phyloP scores from a whole-genome alignment of 2,113 vertebrate species.

The Caracal caracal region DNA sequence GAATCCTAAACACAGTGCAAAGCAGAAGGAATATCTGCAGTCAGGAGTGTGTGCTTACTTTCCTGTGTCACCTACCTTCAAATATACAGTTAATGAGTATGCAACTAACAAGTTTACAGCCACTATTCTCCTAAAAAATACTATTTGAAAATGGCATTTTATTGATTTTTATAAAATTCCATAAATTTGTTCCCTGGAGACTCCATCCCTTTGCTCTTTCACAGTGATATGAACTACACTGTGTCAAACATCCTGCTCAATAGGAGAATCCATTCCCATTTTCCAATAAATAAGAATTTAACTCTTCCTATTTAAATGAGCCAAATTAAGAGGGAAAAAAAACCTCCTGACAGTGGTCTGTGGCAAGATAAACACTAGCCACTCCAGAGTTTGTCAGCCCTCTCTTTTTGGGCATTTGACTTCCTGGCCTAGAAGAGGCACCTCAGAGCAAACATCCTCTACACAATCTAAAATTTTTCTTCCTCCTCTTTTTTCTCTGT shows the following conservation, averaged over 20 bases:
- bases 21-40: neutral
- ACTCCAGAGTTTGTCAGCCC: neutral
- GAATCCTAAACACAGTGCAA: constrained; percentile 30
- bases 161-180: constrained; percentile 43
- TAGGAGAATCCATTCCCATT: neutral
- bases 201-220: neutral
- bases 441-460: neutral
- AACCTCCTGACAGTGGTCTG: neutral
- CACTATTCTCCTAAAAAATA: constrained; percentile 9
- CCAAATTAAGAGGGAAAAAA: constrained; percentile 8
- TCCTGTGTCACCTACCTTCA: neutral
- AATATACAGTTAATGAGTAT: neutral
- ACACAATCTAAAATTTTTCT: constrained; percentile 10
- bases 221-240: neutral
- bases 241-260: neutral
- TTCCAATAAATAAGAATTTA: constrained; percentile 30
- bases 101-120: neutral
- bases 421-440: neutral
- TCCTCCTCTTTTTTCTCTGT: neutral
- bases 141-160: neutral
- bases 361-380: neutral
- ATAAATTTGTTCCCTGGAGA: neutral
- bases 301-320: neutral
- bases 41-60: constrained; percentile 35
- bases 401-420: constrained; percentile 29